Evolutionary conservation across 64 coral and sea anemone genomes (phyloP).

Genomic region (Stylophora pistillata): DNA sequence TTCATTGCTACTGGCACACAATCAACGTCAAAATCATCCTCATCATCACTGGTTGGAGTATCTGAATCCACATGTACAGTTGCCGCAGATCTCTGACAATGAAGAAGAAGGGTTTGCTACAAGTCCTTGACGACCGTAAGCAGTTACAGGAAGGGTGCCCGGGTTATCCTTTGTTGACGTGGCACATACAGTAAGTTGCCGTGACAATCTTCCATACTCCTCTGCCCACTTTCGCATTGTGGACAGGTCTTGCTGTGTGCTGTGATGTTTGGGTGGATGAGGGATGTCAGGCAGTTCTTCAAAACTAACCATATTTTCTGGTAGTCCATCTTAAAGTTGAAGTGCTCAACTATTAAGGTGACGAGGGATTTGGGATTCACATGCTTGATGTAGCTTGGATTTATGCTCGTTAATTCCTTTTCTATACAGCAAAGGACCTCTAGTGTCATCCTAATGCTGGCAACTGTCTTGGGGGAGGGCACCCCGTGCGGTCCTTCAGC

Average conservation of each 20-base stretch:
- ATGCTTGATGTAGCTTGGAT: constrained; percentile 24
- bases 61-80: constrained; percentile 26
- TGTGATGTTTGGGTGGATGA: constrained; percentile 12
- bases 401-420: not conserved
- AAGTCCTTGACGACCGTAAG: constrained; percentile 21
- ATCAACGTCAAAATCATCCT: too few relatives aligned
- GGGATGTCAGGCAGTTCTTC: constrained; percentile 52
- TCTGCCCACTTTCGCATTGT: constrained; percentile 24
- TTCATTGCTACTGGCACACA: too few relatives aligned
- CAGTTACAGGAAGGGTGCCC: constrained; percentile 38
- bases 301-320: constrained; percentile 40
- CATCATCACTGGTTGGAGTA: constrained; percentile 19
- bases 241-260: constrained; percentile 22
- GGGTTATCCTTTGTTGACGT: constrained; percentile 56
- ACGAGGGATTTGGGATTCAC: constrained; percentile 53
- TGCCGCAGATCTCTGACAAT: constrained; percentile 22
- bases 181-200: constrained; percentile 42
- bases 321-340: constrained; percentile 52
- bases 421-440: not conserved
- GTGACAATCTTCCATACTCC: not conserved
- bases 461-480: constrained; percentile 35
- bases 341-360: constrained; percentile 48
- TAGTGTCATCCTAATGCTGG: constrained; percentile 39
- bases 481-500: constrained; percentile 32
- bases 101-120: constrained; percentile 30